Evolutionary conservation across 2,113 vertebrate species (phyloP).

Genomic region (Sinocyclocheilus rhinocerous): DNA sequence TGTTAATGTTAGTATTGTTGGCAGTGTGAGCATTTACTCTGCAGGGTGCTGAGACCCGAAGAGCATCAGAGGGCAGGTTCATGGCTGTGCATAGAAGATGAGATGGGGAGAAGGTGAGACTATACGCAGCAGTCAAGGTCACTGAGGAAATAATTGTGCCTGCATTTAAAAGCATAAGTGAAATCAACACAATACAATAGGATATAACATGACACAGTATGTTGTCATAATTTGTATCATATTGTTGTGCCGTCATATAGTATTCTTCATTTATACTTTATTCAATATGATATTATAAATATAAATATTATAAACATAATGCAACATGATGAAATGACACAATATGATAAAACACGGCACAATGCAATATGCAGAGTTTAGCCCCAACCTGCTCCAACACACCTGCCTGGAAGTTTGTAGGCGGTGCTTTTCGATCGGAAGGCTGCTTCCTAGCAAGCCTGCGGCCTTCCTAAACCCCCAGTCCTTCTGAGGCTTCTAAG

Average conservation of each 20-base stretch:
- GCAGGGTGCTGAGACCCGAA: conserved; percentile 13
- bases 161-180: not conserved
- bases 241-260: not conserved
- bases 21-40: conserved; percentile 24
- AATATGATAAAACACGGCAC: not conserved
- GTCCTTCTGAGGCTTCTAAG: not conserved
- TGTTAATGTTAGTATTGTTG: conserved; percentile 23
- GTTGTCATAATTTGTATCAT: not conserved
- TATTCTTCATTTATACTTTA: not conserved
- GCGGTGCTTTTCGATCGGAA: not conserved
- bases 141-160: not conserved
- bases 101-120: not conserved
- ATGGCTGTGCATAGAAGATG: conserved; percentile 34
- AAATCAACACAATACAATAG: not conserved
- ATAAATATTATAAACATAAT: too few species aligned
- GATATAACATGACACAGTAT: not conserved
- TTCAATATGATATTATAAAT: too few species aligned
- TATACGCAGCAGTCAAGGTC: conserved; percentile 23
- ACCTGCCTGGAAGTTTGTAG: not conserved
- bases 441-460: too few species aligned
- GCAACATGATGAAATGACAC: not conserved
- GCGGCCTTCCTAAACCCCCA: too few species aligned
- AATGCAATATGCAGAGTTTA: not conserved
- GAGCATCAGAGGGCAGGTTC: conserved; percentile 31
- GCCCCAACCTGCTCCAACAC: not conserved